A percentile compares a stretch with the other conserved stretches of the same genome.
phyloP scores from a whole-genome alignment of 2,888 invertebrate genomes.

The Agonopterix alstromeriana region DNA sequence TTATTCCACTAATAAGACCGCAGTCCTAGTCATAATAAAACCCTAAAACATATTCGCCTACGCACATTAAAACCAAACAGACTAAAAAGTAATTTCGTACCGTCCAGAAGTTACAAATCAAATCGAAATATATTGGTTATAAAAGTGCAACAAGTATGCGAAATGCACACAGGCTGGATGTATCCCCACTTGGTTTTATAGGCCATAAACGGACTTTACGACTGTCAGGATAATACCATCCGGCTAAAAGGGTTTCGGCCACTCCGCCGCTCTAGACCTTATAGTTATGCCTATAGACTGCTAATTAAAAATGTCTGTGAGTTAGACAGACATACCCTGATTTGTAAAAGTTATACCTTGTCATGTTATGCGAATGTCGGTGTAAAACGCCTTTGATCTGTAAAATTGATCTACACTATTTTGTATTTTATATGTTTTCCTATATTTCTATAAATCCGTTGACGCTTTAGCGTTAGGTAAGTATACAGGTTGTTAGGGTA shows the following conservation, averaged over 20 bases:
- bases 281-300: constrained; percentile 12
- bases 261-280: constrained; percentile 17
- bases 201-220: constrained; percentile 63
- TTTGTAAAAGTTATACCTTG: too few species aligned
- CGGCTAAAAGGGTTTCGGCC: constrained; percentile 69
- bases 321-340: too few species aligned
- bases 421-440: too few species aligned
- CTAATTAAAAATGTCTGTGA: too few species aligned
- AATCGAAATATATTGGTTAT: constrained; percentile 73
- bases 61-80: constrained; percentile 20
- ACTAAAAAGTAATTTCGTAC: constrained; percentile 38
- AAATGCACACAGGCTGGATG: constrained; percentile 53
- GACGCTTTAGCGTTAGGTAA: too few species aligned
- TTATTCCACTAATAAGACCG: too few species aligned
- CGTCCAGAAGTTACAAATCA: constrained; percentile 70
- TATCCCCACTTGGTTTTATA: constrained; percentile 73
- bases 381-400: too few species aligned
- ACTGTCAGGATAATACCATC: constrained; percentile 67
- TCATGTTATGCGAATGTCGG: too few species aligned
- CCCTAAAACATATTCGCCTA: constrained; percentile 11
- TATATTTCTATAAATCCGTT: too few species aligned
- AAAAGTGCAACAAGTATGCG: constrained; percentile 74
- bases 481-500: too few species aligned
- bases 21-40: constrained; percentile 9
- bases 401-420: too few species aligned